These are phyloP conservation scores for Mesaphorura yosii DNA, from an alignment of 1,140 invertebrate genomes.

Conservation along the genomic window DNA sequence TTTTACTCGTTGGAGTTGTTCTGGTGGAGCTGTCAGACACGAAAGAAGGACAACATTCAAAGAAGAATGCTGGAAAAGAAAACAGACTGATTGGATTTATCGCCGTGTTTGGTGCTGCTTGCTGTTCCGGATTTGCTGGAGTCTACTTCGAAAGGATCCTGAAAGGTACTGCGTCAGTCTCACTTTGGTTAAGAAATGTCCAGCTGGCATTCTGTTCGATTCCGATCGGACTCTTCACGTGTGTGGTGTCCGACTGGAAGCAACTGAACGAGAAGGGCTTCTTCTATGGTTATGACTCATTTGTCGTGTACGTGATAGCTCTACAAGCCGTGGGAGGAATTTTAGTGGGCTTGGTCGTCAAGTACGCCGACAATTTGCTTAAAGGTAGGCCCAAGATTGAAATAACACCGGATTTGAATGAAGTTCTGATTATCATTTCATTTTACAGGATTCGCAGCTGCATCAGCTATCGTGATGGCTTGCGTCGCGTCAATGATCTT, in stretches of 20 bases:
- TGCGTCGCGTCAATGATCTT: conserved; percentile 87
- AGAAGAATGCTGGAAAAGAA: conserved; percentile 40
- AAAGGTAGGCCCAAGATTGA: too few relatives aligned
- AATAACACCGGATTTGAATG: too few relatives aligned
- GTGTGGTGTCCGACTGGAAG: conserved; percentile 46
- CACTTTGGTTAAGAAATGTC: conserved; percentile 93
- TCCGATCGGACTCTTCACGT: conserved; percentile 62
- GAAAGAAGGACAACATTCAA: conserved; percentile 34
- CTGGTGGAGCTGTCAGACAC: conserved; percentile 63
- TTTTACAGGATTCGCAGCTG: conserved; percentile 94
- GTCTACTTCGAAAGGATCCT: conserved; percentile 99
- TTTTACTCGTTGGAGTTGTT: conserved; percentile 79
- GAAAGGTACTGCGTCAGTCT: conserved; percentile 74
- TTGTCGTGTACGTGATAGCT: conserved; percentile 30
- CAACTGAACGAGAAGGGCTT: conserved; percentile 35
- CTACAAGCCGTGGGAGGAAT: conserved; percentile 67
- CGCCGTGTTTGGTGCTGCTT: conserved; percentile 79
- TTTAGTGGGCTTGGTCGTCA: conserved; percentile 87
- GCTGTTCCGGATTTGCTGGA: conserved; percentile 93
- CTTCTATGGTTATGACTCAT: conserved; percentile 34
- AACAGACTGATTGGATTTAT: conserved; percentile 71
- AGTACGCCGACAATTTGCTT: conserved; percentile 92
- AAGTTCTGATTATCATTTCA: too few relatives aligned
- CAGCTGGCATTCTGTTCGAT: conserved; percentile 54
- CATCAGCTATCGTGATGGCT: conserved; percentile 90